phyloP scores from a whole-genome alignment of 1,140 invertebrate species.

The Achatina immaculata region DNA sequence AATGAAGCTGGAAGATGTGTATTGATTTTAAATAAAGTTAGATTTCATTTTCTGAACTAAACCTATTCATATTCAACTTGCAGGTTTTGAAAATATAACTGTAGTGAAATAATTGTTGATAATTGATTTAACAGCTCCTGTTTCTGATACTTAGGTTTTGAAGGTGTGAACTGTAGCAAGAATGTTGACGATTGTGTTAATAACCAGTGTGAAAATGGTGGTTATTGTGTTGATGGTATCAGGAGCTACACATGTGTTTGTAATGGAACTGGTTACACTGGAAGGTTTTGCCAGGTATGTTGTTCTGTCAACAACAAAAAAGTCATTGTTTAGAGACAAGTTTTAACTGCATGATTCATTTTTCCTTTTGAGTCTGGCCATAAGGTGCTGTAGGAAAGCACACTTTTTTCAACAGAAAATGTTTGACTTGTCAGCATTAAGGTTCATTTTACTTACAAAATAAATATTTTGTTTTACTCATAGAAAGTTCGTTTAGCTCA shows the following conservation, averaged over 20 bases:
- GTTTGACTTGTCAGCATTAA: too few species aligned
- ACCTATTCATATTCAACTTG: too few species aligned
- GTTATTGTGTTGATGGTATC: constrained; percentile 84
- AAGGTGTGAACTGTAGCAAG: constrained; percentile 84
- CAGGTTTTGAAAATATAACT: not conserved
- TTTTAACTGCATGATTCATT: not conserved
- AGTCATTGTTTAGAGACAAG: not conserved
- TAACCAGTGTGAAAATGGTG: constrained; percentile 70
- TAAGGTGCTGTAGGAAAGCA: too few species aligned
- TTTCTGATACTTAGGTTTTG: constrained; percentile 77
- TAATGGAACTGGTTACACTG: constrained; percentile 73
- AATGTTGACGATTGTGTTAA: constrained; percentile 89
- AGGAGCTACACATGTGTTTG: constrained; percentile 74
- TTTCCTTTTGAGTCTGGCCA: not conserved
- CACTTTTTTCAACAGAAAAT: too few species aligned
- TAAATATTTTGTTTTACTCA: too few species aligned
- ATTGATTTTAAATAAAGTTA: not conserved
- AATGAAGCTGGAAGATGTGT: too few species aligned
- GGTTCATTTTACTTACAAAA: too few species aligned
- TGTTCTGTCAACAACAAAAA: not conserved
- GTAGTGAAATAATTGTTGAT: not conserved
- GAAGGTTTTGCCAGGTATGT: constrained; percentile 55
- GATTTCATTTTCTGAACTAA: constrained; percentile 9
- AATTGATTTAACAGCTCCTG: not conserved
- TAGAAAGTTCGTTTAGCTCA: too few species aligned